Evolutionary conservation across 2,888 invertebrate species (phyloP).

Genomic region (Julus scandinavius): DNA sequence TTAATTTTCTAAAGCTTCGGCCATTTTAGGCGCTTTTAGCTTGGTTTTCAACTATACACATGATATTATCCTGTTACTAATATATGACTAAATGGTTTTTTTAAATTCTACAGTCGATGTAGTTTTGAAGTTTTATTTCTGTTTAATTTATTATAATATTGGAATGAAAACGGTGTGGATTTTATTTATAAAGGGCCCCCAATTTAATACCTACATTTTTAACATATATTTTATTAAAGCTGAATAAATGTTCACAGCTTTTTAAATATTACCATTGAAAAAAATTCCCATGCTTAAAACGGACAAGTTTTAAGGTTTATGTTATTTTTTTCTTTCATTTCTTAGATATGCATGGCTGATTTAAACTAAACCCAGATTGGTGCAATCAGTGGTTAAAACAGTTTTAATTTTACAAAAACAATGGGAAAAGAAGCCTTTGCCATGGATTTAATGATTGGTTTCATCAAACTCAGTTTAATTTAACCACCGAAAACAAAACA

Average conservation of each 20-base stretch:
- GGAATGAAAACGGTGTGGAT: slow-evolving; percentile 7
- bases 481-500: background rate
- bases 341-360: background rate
- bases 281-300: background rate
- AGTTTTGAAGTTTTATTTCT: slow-evolving; percentile 14
- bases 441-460: background rate
- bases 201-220: background rate
- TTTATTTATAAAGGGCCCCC: background rate
- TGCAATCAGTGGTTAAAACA: background rate
- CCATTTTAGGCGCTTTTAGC: slow-evolving; percentile 44
- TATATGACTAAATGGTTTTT: slow-evolving; percentile 21
- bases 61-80: slow-evolving; percentile 35
- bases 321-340: too few relatives aligned
- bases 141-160: slow-evolving; percentile 7
- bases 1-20: slow-evolving; percentile 31
- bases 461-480: background rate
- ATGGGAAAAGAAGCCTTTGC: too few relatives aligned
- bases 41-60: slow-evolving; percentile 30
- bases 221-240: background rate
- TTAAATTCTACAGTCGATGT: background rate
- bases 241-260: background rate
- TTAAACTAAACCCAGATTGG: background rate
- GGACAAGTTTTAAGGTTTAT: background rate
- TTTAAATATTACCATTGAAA: background rate
- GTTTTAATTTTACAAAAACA: background rate